Conservation (phyloP, 1,140 invertebrate species). For the Trichomalopsis sarcophagae region DNA sequence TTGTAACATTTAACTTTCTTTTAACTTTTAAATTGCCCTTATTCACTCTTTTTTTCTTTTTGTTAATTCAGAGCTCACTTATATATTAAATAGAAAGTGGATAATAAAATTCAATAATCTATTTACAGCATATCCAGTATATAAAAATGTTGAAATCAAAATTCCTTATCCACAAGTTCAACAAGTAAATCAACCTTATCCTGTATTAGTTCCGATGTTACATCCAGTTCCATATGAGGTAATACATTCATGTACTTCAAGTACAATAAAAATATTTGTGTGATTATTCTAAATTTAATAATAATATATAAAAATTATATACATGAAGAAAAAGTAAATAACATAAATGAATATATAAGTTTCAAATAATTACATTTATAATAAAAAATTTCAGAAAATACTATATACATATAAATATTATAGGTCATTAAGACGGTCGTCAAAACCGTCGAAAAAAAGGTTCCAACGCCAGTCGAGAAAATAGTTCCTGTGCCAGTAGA, state of each 20-base stretch:
- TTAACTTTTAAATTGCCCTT: too few species aligned
- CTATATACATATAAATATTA: conserved; percentile 18
- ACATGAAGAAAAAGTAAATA: neutral
- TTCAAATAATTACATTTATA: neutral
- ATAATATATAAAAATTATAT: neutral
- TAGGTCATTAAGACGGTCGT: conserved; percentile 72
- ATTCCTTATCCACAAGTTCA: conserved; percentile 80
- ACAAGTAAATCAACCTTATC: conserved; percentile 74
- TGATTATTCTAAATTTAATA: neutral
- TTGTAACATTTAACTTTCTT: too few species aligned
- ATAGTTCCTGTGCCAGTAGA: conserved; percentile 65
- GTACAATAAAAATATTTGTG: neutral
- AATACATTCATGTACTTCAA: conserved; percentile 22
- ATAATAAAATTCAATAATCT: neutral
- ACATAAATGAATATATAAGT: neutral
- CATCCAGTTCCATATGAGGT: conserved; percentile 65
- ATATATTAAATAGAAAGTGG: neutral
- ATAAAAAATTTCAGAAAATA: too few species aligned
- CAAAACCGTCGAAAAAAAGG: conserved; percentile 72
- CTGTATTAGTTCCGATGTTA: conserved; percentile 64
- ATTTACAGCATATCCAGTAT: conserved; percentile 75
- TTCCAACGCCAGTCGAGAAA: conserved; percentile 65
- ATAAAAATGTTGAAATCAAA: conserved; percentile 78
- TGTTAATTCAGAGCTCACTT: too few species aligned
- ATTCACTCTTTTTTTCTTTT: too few species aligned